Evolutionary conservation across 2,797 vertebrate genomes (phyloP), one percentile per base, ranked within the genome.

Genomic region (Brachymystax lenok): DNA sequence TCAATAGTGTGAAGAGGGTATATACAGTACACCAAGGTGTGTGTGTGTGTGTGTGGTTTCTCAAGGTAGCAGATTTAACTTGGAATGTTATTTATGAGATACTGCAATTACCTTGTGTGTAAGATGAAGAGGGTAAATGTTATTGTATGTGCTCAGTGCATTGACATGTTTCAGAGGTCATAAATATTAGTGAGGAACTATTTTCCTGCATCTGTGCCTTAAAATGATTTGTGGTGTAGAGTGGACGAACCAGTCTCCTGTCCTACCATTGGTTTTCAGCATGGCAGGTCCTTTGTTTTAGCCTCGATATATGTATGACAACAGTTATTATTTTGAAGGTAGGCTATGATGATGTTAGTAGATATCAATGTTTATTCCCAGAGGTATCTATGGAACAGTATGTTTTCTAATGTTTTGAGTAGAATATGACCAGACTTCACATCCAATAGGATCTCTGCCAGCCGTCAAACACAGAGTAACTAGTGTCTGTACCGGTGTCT

Each of bases 381-480:
- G 50, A 33, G n/a, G 59, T 33, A 46, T 71, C 27, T 52, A 59
- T 56, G 35, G 56, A 28, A 73, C 35, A 64, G 46, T 16, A 8
- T 61, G 14, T 40, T 78, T 69, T 35, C 71, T 33, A 61, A 27
- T 69, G 56, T 24, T 40, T 40, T 51, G 56, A 54, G 68, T 3
- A 46, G 30, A 7, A 4, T 56, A 35, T 71, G 24, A 28, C 51
- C 51, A 71, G 24, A 28, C 27, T 17, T n/a, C 6, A 12, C 35
- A n/a, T 46, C 68, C 68, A 61, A n/a, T 61, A 8, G 56, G n/a
- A 69, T 28, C 33, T 27, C 21, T 50, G 40, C 21, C 21, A 27
- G 24, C 24, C 6, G 6, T 7, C 50, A 56, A 46, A 46, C 33
- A 35, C 40, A 12, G 40, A 46, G 40, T 13, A 46, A 13, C 40